phyloP scores from a whole-genome alignment of 2,797 vertebrate genomes.

The Florisuga fusca region DNA sequence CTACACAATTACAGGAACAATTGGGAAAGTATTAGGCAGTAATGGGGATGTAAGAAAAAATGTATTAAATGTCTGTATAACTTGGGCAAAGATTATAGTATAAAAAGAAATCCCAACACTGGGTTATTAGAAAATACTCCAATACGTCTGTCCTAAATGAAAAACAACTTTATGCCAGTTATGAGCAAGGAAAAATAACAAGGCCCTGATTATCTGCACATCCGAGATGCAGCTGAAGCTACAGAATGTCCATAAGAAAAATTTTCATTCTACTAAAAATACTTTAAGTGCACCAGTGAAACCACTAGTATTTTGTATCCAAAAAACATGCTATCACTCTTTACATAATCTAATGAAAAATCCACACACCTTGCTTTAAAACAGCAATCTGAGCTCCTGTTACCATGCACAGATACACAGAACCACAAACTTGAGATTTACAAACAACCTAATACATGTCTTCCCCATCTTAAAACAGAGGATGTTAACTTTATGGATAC shows the following conservation, averaged over 20 bases:
- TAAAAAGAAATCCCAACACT: not conserved
- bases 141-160: not conserved
- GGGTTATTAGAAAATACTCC: not conserved
- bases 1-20: not conserved
- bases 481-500: not conserved
- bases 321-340: not conserved
- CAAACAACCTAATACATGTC: not conserved
- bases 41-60: not conserved
- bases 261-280: not conserved
- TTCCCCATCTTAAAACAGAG: not conserved
- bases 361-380: not conserved
- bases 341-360: not conserved
- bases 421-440: not conserved
- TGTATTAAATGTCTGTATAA: not conserved
- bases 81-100: not conserved
- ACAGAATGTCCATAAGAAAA: not conserved
- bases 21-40: not conserved
- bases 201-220: not conserved
- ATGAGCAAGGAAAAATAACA: not conserved
- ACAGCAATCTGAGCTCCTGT: not conserved
- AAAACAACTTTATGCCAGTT: not conserved
- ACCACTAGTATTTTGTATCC: not conserved
- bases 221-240: not conserved
- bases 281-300: not conserved
- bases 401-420: not conserved